Percentiles rank a stretch among this genome's conserved stretches.
phyloP scores from a whole-genome alignment of 1,140 invertebrate genomes.

The Eriosoma lanigerum region DNA sequence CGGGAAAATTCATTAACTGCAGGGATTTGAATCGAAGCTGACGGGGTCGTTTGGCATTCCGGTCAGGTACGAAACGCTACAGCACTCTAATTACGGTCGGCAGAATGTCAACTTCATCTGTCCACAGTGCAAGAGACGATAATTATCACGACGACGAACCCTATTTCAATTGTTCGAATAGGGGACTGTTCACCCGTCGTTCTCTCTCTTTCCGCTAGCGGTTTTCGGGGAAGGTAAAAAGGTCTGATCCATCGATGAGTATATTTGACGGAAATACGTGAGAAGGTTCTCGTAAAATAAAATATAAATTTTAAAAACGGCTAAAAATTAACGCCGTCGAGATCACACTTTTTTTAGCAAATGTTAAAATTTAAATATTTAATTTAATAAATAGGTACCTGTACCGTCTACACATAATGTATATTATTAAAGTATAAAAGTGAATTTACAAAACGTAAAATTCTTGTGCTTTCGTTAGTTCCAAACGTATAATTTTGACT shows the following conservation, averaged over 20 bases:
- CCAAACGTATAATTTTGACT: too few relatives aligned
- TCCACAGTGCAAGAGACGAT: constrained; percentile 13
- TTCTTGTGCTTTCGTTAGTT: too few relatives aligned
- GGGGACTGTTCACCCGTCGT: too few relatives aligned
- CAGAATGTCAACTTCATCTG: constrained; percentile 40
- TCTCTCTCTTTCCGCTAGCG: neutral
- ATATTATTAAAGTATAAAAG: too few relatives aligned
- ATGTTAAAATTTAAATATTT: too few relatives aligned
- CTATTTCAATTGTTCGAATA: constrained; percentile 35
- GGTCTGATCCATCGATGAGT: constrained; percentile 7
- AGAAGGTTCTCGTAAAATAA: neutral
- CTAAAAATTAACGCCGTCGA: neutral
- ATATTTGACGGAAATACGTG: neutral
- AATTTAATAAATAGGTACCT: too few relatives aligned
- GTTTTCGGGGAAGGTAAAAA: neutral
- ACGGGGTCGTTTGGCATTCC: constrained; percentile 32
- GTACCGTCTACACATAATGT: too few relatives aligned
- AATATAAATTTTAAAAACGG: too few relatives aligned
- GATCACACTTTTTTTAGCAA: neutral
- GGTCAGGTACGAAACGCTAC: constrained; percentile 38
- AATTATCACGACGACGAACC: constrained; percentile 22
- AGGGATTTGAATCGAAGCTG: constrained; percentile 44
- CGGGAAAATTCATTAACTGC: constrained; percentile 38
- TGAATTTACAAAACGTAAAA: too few relatives aligned
- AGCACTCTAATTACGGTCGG: constrained; percentile 48